Evolutionary conservation across 1,140 invertebrate species (phyloP).

Genomic region (Hypothenemus hampei): DNA sequence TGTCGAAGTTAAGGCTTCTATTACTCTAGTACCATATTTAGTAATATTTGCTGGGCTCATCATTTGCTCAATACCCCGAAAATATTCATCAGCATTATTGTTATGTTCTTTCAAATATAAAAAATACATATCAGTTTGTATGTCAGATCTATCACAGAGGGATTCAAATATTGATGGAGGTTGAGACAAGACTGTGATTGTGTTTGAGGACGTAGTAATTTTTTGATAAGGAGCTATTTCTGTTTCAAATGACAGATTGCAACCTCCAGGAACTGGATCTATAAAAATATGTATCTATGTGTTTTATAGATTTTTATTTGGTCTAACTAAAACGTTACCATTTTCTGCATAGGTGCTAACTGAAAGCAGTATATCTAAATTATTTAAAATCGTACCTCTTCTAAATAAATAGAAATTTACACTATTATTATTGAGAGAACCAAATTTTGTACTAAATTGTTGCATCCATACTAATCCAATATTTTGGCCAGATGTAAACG

Average conservation of each 20-base stretch:
- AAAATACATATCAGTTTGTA: slow-evolving; percentile 58
- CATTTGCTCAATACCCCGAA: slow-evolving; percentile 58
- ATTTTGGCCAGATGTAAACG: slow-evolving; percentile 53
- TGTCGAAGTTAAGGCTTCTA: slow-evolving; percentile 7
- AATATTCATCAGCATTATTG: slow-evolving; percentile 55
- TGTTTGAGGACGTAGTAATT: slow-evolving; percentile 48
- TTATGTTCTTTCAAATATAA: slow-evolving; percentile 58
- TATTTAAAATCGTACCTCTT: background rate
- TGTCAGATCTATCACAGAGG: slow-evolving; percentile 30
- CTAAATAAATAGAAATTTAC: slow-evolving; percentile 37
- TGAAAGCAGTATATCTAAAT: slow-evolving; percentile 45
- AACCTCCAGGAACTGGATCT: slow-evolving; percentile 75
- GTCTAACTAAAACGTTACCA: slow-evolving; percentile 47
- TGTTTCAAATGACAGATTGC: slow-evolving; percentile 65
- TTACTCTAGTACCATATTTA: slow-evolving; percentile 54
- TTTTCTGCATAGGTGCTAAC: slow-evolving; percentile 51
- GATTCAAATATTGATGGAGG: slow-evolving; percentile 47
- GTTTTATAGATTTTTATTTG: background rate
- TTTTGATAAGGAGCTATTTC: slow-evolving; percentile 61
- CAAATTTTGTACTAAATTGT: slow-evolving; percentile 2
- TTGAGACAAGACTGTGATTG: slow-evolving; percentile 56
- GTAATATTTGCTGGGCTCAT: slow-evolving; percentile 54
- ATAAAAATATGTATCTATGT: slow-evolving; percentile 13
- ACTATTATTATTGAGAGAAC: slow-evolving; percentile 18
- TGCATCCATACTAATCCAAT: slow-evolving; percentile 53